Percentiles rank a stretch among this genome's conserved stretches.
Conservation (phyloP, 2,888 invertebrate genomes). For the Sphinx pinastri region DNA sequence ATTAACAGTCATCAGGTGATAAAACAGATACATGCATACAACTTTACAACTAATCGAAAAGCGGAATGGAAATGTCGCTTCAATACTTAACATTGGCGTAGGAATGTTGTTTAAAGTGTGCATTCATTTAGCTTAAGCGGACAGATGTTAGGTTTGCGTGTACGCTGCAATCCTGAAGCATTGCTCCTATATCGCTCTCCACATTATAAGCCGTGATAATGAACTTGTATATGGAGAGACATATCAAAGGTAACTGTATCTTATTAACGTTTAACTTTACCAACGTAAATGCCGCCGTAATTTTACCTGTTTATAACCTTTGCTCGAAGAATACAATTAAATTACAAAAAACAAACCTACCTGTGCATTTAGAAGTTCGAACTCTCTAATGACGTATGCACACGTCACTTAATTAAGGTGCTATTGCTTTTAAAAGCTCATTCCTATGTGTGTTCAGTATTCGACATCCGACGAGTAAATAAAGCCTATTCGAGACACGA, state of each 20-base stretch:
- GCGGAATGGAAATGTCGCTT: conserved; percentile 48
- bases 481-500: conserved; percentile 58
- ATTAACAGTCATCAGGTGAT: conserved; percentile 36
- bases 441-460: conserved; percentile 50
- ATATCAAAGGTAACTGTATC: conserved; percentile 43
- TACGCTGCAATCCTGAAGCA: conserved; percentile 52
- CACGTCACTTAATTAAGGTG: conserved; percentile 68
- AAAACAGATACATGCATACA: conserved; percentile 44
- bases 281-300: neutral
- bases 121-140: conserved; percentile 54
- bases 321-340: neutral
- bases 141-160: conserved; percentile 65
- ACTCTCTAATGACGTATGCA: conserved; percentile 60
- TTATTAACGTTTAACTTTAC: conserved; percentile 40
- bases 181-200: conserved; percentile 45
- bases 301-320: conserved; percentile 28
- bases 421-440: conserved; percentile 63
- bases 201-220: conserved; percentile 49
- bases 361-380: neutral
- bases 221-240: conserved; percentile 47
- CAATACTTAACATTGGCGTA: conserved; percentile 46
- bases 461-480: conserved; percentile 61
- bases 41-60: conserved; percentile 42
- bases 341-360: conserved; percentile 23
- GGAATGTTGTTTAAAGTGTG: conserved; percentile 53